These are phyloP conservation scores for Cheilosia scutellata DNA, from an alignment of 2,888 invertebrate genomes.

Conservation along the genomic window DNA sequence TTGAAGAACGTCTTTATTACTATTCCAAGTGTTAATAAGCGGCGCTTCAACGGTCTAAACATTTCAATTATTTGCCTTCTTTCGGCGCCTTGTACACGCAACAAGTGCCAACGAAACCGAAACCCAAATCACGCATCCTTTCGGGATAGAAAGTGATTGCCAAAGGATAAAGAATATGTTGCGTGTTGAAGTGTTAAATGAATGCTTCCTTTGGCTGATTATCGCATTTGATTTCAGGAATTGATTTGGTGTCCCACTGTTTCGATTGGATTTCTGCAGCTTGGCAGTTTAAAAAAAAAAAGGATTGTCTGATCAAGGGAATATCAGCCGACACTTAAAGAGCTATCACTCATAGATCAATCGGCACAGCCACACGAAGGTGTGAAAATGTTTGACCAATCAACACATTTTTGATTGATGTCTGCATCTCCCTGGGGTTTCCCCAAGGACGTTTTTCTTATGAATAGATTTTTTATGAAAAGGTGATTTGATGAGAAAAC, in stretches of 20 bases:
- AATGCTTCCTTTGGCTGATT: conserved; percentile 30
- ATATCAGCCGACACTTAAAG: conserved; percentile 4
- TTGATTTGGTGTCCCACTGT: conserved; percentile 49
- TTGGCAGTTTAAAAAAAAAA: conserved; percentile 31
- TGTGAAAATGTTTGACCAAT: conserved; percentile 41
- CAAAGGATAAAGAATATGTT: conserved; percentile 53
- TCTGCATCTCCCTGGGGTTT: conserved; percentile 7
- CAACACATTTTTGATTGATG: conserved; percentile 60
- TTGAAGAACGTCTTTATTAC: neutral
- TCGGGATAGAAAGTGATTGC: conserved; percentile 52
- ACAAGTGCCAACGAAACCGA: conserved; percentile 42
- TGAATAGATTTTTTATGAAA: conserved; percentile 11
- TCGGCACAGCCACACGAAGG: conserved; percentile 19
- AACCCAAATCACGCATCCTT: conserved; percentile 33
- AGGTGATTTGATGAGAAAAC: conserved; percentile 25
- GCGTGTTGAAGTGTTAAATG: conserved; percentile 69
- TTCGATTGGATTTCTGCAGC: conserved; percentile 41
- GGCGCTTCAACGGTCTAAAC: conserved; percentile 57
- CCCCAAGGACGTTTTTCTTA: neutral
- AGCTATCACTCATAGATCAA: conserved; percentile 52
- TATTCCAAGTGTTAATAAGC: conserved; percentile 57
- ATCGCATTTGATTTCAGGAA: conserved; percentile 41
- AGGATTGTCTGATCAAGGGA: conserved; percentile 34
- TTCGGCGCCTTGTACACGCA: conserved; percentile 44
- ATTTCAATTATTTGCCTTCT: conserved; percentile 24